Percentiles rank a stretch among this genome's conserved stretches.
These are phyloP conservation scores for Caenorhabditis afra DNA, from an alignment of 2,888 invertebrate genomes.

Conservation along the genomic window DNA sequence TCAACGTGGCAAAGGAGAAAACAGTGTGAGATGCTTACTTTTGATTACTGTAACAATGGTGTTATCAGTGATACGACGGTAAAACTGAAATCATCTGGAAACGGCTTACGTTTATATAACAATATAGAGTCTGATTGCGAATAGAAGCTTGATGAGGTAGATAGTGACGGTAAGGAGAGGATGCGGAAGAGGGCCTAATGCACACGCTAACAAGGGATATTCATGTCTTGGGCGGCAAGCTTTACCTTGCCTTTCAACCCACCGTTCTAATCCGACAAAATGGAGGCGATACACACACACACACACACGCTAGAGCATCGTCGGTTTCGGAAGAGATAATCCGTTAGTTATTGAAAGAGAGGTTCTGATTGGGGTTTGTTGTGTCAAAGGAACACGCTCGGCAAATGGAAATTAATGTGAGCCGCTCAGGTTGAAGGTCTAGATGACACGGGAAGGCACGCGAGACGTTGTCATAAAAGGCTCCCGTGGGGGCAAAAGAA, in stretches of 20 bases:
- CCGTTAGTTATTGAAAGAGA: conserved; percentile 37
- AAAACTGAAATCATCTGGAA: conserved; percentile 5
- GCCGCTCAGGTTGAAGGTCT: conserved; percentile 12
- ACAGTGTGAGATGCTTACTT: not conserved
- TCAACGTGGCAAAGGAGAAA: not conserved
- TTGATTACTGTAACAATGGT: conserved; percentile 7
- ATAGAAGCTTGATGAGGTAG: conserved; percentile 20
- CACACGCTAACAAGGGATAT: conserved; percentile 37
- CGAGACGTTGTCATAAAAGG: conserved; percentile 3
- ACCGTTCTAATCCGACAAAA: conserved; percentile 52
- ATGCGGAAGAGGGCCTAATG: not conserved
- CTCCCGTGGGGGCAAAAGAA: not conserved
- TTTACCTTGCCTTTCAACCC: conserved; percentile 46
- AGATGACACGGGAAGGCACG: conserved; percentile 26
- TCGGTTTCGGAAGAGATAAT: conserved; percentile 48
- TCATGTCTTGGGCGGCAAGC: conserved; percentile 26
- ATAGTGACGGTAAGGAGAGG: not conserved
- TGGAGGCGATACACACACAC: conserved; percentile 37
- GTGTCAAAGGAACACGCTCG: conserved; percentile 38
- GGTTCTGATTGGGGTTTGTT: conserved; percentile 29
- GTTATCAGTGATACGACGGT: not conserved
- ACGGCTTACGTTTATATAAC: conserved; percentile 1
- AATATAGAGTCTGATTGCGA: conserved; percentile 18
- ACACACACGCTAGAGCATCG: conserved; percentile 32
- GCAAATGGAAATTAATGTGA: conserved; percentile 15